Evolutionary conservation across 2,113 vertebrate species (phyloP), one percentile per base, ranked within the genome.

Genomic region (Cyanocitta stelleri): DNA sequence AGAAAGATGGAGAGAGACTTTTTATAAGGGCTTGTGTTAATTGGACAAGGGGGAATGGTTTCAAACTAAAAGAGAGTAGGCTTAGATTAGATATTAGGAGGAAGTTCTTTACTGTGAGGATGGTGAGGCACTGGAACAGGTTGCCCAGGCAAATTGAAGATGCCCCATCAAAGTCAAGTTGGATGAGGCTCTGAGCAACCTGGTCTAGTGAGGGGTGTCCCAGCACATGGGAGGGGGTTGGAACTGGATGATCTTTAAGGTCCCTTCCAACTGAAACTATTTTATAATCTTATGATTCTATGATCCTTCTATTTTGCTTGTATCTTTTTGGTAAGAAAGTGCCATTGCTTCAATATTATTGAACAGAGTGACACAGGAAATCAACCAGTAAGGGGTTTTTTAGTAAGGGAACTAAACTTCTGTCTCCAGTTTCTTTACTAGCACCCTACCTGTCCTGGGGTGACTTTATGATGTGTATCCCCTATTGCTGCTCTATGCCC

Each of bases 191-290:
- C 44, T 81, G 61, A 39, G 23, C 39, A 75, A n/a, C 24, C 24
- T 54, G 17, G 14, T 83, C 48, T 35, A 35, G 48, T 62, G 41
- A 62, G 32, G 16, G 51, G 16, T 68, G 29, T 54, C 16, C n/a
- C 55, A n/a, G 62, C 11, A 61, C 17, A 35, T 0, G 2, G 14
- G 4, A 27, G 10, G 7, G 17, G 5, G 1, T 23, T 41, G 55
- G 35, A 69, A 19, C 14, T 16, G 54, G 30, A 19, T 68, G 39
- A 55, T 52, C 44, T 52, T 59, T n/a, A 82, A 69, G n/a, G 26
- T 48, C 10, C 3, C 24, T 61, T 89, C 46, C 30, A 61, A 48
- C 10, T 10, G n/a, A 55, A 55, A 32, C 30, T 32, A 27, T 75
- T 68, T 26, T 32, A 41, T 41, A 44, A 48, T 69, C 43, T 54